Evolutionary conservation across 2,797 vertebrate species (phyloP).

Genomic region (Scomberomorus guttatus): DNA sequence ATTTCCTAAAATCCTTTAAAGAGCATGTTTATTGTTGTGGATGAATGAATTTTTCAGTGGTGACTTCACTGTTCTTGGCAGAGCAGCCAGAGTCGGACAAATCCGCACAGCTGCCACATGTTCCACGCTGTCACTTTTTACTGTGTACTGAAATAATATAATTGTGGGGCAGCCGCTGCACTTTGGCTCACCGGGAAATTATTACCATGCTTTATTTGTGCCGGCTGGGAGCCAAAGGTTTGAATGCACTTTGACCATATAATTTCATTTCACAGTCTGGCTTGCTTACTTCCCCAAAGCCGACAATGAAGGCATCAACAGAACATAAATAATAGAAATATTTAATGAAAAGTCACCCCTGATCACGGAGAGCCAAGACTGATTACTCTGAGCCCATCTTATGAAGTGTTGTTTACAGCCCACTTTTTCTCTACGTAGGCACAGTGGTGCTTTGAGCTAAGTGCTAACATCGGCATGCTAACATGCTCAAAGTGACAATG

Average conservation of each 20-base stretch:
- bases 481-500: too few relatives aligned
- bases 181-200: slow-evolving; percentile 28
- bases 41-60: slow-evolving; percentile 19
- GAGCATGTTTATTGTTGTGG: slow-evolving; percentile 9
- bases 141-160: slow-evolving; percentile 37
- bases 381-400: background rate
- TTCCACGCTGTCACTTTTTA: slow-evolving; percentile 34
- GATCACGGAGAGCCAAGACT: background rate
- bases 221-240: slow-evolving; percentile 23
- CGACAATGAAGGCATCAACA: background rate
- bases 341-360: background rate
- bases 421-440: too few relatives aligned
- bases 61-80: slow-evolving; percentile 38
- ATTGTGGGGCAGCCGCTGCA: slow-evolving; percentile 26
- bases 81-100: background rate
- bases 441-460: too few relatives aligned
- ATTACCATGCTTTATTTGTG: slow-evolving; percentile 19
- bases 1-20: slow-evolving; percentile 16
- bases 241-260: slow-evolving; percentile 45
- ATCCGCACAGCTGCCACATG: slow-evolving; percentile 12
- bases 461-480: too few relatives aligned
- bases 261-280: slow-evolving; percentile 34
- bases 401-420: too few relatives aligned
- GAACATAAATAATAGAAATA: background rate
- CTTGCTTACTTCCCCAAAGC: background rate